These are phyloP conservation scores for Diprion similis DNA, from an alignment of 1,140 invertebrate genomes.

Conservation along the genomic window DNA sequence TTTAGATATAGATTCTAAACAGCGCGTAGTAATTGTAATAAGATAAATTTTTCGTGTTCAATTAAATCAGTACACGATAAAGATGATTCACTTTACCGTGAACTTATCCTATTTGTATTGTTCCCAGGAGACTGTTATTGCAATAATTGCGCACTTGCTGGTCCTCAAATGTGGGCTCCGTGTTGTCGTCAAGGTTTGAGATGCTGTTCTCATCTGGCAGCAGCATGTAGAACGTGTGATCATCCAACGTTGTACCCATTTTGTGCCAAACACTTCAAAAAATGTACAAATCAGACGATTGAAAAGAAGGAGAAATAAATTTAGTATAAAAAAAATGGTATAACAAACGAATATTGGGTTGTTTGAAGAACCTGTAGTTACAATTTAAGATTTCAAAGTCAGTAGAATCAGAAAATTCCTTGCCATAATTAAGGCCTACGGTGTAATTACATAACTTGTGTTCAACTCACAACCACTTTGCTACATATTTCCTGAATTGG, in stretches of 20 bases:
- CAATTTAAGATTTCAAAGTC: too few species aligned
- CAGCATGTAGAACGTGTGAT: constrained; percentile 59
- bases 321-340: background rate
- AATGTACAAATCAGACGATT: constrained; percentile 38
- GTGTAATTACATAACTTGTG: background rate
- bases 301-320: background rate
- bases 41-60: too few species aligned
- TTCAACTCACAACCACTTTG: background rate
- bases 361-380: background rate
- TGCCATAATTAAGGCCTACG: background rate
- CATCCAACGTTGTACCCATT: constrained; percentile 53
- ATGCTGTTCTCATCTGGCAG: constrained; percentile 58
- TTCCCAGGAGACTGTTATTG: constrained; percentile 59
- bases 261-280: constrained; percentile 59
- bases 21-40: too few species aligned
- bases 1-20: too few species aligned
- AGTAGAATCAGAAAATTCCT: background rate
- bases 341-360: background rate
- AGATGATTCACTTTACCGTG: too few species aligned
- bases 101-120: background rate
- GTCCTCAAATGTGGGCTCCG: constrained; percentile 56
- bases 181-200: constrained; percentile 56
- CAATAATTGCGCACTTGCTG: constrained; percentile 53
- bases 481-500: background rate
- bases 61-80: too few species aligned